Evolutionary conservation across 2,888 invertebrate species (phyloP).

Genomic region (Onchidella celtica): DNA sequence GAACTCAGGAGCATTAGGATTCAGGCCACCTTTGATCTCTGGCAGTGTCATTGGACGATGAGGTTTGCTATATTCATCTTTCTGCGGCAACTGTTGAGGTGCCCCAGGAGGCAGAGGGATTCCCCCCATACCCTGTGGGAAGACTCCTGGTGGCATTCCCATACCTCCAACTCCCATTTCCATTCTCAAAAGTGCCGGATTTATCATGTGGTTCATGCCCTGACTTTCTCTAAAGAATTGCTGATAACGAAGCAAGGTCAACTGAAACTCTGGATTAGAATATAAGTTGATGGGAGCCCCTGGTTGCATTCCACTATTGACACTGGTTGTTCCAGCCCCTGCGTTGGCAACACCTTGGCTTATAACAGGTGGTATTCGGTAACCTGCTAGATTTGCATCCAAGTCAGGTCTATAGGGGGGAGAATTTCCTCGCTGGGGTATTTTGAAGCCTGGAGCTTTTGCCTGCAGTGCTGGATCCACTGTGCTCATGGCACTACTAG

Average conservation of each 20-base stretch:
- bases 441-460: slow-evolving; percentile 80
- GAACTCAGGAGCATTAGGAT: slow-evolving; percentile 91
- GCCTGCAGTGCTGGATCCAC: slow-evolving; percentile 76
- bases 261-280: slow-evolving; percentile 12
- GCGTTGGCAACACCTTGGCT: neutral
- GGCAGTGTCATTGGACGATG: slow-evolving; percentile 79
- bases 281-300: neutral
- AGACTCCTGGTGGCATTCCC: neutral
- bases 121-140: slow-evolving; percentile 26
- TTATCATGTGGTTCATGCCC: neutral
- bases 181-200: slow-evolving; percentile 25
- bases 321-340: neutral
- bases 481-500: slow-evolving; percentile 28
- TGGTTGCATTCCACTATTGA: slow-evolving; percentile 21
- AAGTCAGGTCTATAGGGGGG: slow-evolving; percentile 53
- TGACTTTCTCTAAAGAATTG: neutral
- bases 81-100: slow-evolving; percentile 62
- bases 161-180: slow-evolving; percentile 18
- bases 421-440: slow-evolving; percentile 57
- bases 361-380: slow-evolving; percentile 53
- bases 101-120: slow-evolving; percentile 53
- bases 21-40: slow-evolving; percentile 83
- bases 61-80: slow-evolving; percentile 77
- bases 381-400: slow-evolving; percentile 70
- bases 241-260: slow-evolving; percentile 9